A percentile compares a stretch with the other conserved stretches of the same genome.
Evolutionary conservation across 1,140 invertebrate genomes (phyloP).

Genomic region (Conus betulinus): DNA sequence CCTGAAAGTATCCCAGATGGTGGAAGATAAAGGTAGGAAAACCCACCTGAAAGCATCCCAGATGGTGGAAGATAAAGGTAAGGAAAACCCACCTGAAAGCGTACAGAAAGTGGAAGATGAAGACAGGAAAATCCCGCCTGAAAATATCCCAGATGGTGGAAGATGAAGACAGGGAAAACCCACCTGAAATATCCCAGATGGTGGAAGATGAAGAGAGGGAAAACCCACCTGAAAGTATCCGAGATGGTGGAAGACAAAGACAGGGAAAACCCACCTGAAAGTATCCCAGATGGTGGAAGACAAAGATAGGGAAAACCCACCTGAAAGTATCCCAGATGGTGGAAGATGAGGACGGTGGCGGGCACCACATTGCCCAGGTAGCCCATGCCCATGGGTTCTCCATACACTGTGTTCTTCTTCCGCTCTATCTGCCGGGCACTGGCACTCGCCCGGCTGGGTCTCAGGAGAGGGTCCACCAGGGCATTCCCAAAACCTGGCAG

Average conservation of each 20-base stretch:
- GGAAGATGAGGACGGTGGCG: slow-evolving; percentile 54
- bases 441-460: slow-evolving; percentile 45
- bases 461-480: slow-evolving; percentile 58
- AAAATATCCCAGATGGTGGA: no score
- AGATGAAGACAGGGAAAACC: no score
- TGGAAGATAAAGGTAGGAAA: slow-evolving; percentile 53
- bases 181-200: no score
- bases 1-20: slow-evolving; percentile 58
- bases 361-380: slow-evolving; percentile 64
- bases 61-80: no score
- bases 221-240: no score
- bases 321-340: slow-evolving; percentile 60
- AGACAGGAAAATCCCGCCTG: no score
- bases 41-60: neutral
- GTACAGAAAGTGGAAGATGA: neutral
- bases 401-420: slow-evolving; percentile 66
- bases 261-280: slow-evolving; percentile 33
- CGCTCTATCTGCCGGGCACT: slow-evolving; percentile 54
- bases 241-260: no score
- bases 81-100: neutral
- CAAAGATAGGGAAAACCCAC: neutral
- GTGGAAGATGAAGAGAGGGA: no score
- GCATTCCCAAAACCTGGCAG: slow-evolving; percentile 68
- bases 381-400: slow-evolving; percentile 66
- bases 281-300: slow-evolving; percentile 50